Conservation (phyloP, 37 sponge, comb jelly and placozoan genomes). For the Diacarnus erythraeanus region DNA sequence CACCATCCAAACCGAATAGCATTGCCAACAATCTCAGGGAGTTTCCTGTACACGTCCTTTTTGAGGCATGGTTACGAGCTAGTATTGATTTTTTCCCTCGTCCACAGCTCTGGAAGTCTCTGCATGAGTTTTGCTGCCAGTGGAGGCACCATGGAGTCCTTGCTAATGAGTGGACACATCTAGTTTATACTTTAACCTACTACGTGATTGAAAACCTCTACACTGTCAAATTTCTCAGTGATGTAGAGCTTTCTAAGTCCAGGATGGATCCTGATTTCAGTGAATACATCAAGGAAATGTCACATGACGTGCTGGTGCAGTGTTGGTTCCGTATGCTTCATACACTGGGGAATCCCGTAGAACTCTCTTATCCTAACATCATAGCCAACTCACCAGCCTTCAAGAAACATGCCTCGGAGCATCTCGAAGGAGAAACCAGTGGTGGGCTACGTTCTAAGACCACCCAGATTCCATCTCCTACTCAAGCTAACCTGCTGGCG, state of each 20-base stretch:
- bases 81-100: constrained; percentile 64
- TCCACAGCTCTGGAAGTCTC: constrained; percentile 82
- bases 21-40: constrained; percentile 57
- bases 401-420: constrained; percentile 33
- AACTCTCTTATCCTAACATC: constrained; percentile 55
- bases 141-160: constrained; percentile 85
- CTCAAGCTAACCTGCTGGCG: constrained; percentile 9
- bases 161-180: constrained; percentile 65
- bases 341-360: constrained; percentile 86
- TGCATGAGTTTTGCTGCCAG: constrained; percentile 57
- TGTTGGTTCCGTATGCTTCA: constrained; percentile 89
- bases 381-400: constrained; percentile 57
- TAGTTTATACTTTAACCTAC: constrained; percentile 60
- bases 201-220: constrained; percentile 61
- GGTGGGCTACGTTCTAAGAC: neutral
- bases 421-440: neutral
- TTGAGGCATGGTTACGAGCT: constrained; percentile 73
- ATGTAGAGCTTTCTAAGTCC: neutral
- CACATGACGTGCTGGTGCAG: constrained; percentile 63
- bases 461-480: neutral
- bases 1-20: constrained; percentile 48
- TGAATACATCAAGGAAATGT: constrained; percentile 7
- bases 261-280: constrained; percentile 31
- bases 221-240: constrained; percentile 35
- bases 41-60: constrained; percentile 57